phyloP scores from a whole-genome alignment of 1,140 invertebrate species.

The Brachionus angularis region DNA sequence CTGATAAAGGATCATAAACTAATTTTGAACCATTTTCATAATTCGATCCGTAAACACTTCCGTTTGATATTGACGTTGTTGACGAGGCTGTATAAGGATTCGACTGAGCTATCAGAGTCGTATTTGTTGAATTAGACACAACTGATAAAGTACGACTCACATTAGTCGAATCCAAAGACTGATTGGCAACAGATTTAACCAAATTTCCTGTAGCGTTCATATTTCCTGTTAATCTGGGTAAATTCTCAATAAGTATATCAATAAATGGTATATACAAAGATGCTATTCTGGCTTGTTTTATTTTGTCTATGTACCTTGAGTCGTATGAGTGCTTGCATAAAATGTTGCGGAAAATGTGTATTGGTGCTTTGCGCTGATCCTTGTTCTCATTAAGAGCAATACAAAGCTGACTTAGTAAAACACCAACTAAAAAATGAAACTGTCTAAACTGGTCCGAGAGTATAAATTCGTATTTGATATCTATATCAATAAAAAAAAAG shows the following conservation, averaged over 20 bases:
- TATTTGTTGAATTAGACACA: too few relatives aligned
- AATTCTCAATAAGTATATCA: conserved; percentile 75
- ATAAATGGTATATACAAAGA: conserved; percentile 84
- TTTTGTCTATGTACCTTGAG: conserved; percentile 72
- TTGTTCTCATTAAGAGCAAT: conserved; percentile 75
- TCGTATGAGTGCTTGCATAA: conserved; percentile 90
- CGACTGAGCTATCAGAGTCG: neutral
- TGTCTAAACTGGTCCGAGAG: conserved; percentile 75
- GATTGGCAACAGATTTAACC: conserved; percentile 9
- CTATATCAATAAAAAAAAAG: conserved; percentile 45
- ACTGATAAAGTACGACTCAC: too few relatives aligned
- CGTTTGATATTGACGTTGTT: conserved; percentile 41
- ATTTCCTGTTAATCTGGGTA: conserved; percentile 60
- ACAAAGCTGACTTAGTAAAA: conserved; percentile 69
- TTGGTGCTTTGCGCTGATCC: conserved; percentile 72
- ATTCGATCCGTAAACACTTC: conserved; percentile 15
- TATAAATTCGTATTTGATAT: conserved; percentile 61
- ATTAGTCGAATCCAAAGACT: neutral
- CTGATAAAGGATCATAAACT: conserved; percentile 15
- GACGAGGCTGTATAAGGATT: conserved; percentile 23
- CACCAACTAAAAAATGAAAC: conserved; percentile 80
- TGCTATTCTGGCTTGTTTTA: conserved; percentile 77
- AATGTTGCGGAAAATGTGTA: conserved; percentile 74
- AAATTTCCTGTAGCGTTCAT: neutral
- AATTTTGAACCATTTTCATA: neutral